Evolutionary conservation across 2,113 vertebrate genomes (phyloP), one percentile per base, ranked within the genome.

Genomic region (Chaetodon auriga): DNA sequence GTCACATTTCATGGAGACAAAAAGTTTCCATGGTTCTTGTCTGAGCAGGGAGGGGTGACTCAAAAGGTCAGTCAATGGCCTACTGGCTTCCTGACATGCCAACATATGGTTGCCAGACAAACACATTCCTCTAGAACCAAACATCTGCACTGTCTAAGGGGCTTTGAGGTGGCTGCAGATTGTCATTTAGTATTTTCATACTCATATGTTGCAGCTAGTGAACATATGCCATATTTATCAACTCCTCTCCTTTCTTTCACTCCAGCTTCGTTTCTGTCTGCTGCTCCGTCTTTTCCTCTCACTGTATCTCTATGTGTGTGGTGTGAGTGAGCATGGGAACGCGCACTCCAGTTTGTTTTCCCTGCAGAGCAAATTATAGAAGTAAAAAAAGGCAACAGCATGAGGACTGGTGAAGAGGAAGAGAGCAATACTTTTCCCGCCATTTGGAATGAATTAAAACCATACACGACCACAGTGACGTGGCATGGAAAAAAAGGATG

Each of bases 201-300:
- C 86, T 76, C 66, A 76, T 78, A 82, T 62, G 93, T 83, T 80
- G 89, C 85, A 84, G 70, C 80, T 90, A 48, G 88, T 92, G 88
- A 92, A 95, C 91, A 92, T 75, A 92, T 94, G 93, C 36, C 86
- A 89, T 80, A 94, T 95, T 94, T 94, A 82, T 76, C 90, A 57
- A 30, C 83, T 88, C 69, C 19, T 8, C 18, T 43, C 53, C 16
- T 46, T 6, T 48, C 61, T 76, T 35, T 61, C 54, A 12, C n/a
- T 51, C 46, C 19, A 61, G 58, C 53, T 84, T 82, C 62, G 61
- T 84, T 38, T 61, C 60, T 63, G 13, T 36, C 49, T 4, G 0
- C 68, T 57, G 0, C 63, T 60, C 48, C 38, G 35, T 35, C 38
- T 36, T 30, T 57, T 30, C 38, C 8, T 68, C 62, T 62, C 57